A percentile compares a stretch with the other conserved stretches of the same genome.
phyloP scores from a whole-genome alignment of 2,888 invertebrate species.

The Caenorhabditis uteleia region DNA sequence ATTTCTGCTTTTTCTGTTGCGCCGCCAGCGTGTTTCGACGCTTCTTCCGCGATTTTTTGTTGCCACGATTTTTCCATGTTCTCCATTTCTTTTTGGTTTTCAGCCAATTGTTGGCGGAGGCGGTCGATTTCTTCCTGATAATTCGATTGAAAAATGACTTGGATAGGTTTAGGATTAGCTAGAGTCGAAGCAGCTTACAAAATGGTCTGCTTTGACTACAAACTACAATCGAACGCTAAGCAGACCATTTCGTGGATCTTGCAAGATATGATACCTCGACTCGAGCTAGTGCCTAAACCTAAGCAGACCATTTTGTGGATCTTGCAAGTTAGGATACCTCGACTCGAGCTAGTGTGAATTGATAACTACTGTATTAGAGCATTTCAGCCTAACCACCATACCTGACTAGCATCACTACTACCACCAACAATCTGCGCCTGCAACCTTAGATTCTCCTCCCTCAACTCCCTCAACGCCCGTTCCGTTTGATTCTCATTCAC shows the following conservation, averaged over 20 bases:
- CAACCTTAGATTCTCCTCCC: conserved; percentile 74
- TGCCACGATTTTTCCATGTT: conserved; percentile 73
- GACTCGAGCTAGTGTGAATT: too few relatives aligned
- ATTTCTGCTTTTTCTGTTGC: conserved; percentile 46
- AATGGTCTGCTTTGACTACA: too few relatives aligned
- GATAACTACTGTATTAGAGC: too few relatives aligned
- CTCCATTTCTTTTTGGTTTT: conserved; percentile 73
- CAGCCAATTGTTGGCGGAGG: conserved; percentile 66
- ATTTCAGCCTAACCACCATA: too few relatives aligned
- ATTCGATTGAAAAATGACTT: too few relatives aligned
- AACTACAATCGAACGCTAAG: too few relatives aligned
- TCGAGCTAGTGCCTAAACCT: too few relatives aligned
- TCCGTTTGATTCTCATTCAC: conserved; percentile 75
- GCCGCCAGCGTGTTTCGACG: conserved; percentile 47
- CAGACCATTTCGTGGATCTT: too few relatives aligned
- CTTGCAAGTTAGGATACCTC: too few relatives aligned
- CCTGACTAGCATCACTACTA: conserved; percentile 36
- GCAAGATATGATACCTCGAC: too few relatives aligned
- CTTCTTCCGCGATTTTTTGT: conserved; percentile 67
- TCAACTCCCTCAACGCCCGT: conserved; percentile 74
- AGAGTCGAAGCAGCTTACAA: too few relatives aligned
- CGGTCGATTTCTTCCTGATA: conserved; percentile 62
- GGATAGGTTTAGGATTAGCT: neutral
- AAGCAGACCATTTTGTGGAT: too few relatives aligned
- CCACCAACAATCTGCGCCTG: conserved; percentile 66